Percentiles rank a stretch among this genome's conserved stretches.
Conservation (phyloP, 2,113 vertebrate genomes). For the Eulemur rufifrons region DNA sequence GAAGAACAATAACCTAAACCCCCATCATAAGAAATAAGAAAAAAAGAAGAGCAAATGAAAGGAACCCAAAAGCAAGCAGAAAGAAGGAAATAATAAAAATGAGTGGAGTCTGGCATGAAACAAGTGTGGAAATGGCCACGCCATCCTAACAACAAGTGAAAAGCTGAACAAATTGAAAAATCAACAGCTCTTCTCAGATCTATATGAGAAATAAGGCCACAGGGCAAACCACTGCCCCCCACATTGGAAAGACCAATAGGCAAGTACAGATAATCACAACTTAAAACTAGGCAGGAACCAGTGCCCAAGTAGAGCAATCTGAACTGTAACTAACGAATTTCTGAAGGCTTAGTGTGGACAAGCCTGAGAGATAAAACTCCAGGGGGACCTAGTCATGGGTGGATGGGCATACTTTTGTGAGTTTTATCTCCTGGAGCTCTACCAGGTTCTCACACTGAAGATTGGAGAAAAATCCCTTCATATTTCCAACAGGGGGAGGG, state of each 20-base stretch:
- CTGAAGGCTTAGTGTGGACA: not conserved
- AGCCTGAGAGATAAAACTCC: not conserved
- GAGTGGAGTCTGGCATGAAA: not conserved
- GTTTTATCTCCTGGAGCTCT: not conserved
- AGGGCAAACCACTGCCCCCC: not conserved
- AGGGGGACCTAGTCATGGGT: not conserved
- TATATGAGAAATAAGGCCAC: not conserved
- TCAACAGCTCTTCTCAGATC: not conserved
- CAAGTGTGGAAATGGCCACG: not conserved
- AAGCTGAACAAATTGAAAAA: not conserved
- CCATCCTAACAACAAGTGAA: not conserved
- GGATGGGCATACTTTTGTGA: not conserved
- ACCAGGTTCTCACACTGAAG: not conserved
- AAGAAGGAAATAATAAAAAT: not conserved
- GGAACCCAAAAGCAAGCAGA: slow-evolving; percentile 7
- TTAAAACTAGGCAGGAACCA: not conserved
- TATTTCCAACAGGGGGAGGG: not conserved
- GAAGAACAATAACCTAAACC: slow-evolving; percentile 6
- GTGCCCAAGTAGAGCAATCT: not conserved
- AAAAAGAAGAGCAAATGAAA: not conserved
- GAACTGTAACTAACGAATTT: not conserved
- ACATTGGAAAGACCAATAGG: not conserved
- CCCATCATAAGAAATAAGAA: not conserved
- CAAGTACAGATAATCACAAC: not conserved
- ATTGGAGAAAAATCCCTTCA: not conserved